Conservation (phyloP, 2,113 vertebrate species). For the Ursus arctos region DNA sequence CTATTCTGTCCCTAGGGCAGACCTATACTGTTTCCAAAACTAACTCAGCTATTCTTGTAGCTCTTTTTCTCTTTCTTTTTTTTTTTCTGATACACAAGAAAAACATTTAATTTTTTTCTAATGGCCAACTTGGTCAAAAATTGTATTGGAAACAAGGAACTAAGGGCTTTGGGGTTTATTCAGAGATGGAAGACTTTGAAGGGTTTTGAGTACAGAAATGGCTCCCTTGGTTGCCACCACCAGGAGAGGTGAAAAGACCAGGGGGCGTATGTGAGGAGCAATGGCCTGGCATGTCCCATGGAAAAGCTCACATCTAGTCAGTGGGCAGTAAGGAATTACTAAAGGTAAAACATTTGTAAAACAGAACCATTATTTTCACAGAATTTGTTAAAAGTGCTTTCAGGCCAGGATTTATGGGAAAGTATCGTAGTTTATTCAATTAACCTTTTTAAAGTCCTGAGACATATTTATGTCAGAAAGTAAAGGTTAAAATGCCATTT, state of each 20-base stretch:
- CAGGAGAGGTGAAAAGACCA: not conserved
- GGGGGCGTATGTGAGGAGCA: not conserved
- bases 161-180: not conserved
- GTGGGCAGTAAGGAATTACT: not conserved
- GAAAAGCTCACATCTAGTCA: not conserved
- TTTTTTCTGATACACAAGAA: not conserved
- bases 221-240: not conserved
- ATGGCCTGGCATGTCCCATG: not conserved
- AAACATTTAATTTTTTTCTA: not conserved
- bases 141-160: not conserved
- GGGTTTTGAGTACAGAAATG: not conserved
- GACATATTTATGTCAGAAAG: not conserved
- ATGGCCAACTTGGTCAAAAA: not conserved
- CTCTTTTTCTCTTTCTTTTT: not conserved
- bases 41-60: not conserved
- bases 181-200: not conserved
- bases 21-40: not conserved
- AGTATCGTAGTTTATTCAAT: not conserved
- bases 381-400: not conserved
- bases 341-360: not conserved
- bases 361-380: not conserved
- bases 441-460: slow-evolving; percentile 21
- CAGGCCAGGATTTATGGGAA: not conserved
- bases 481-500: not conserved
- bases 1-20: not conserved